Base-by-base conservation (phyloP, 1,140 invertebrate genomes). In the Lucilia sericata region DNA sequence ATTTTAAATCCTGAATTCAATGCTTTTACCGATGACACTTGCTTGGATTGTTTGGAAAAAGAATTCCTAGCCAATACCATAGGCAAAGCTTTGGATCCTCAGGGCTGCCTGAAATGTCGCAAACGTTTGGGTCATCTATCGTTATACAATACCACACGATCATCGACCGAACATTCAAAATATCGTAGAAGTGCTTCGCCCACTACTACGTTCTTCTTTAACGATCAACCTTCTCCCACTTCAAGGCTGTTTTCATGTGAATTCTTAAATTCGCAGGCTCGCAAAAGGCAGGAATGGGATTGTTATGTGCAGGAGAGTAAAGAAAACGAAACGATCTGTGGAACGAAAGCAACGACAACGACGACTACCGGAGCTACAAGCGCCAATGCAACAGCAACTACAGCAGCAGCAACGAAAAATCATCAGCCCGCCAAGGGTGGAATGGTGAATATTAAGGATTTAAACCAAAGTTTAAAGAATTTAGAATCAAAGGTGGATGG, bases 21-120 rank as follows among this genome's bases (percentile, higher is more conserved):
- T 76, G 34, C 14, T 10, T 70, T 65, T 17, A 87, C 85, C 9
- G 89, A 91, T 74, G 89, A 90, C 9, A 89, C 87, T n/a, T 91
- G 89, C 51, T 82, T 91, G 55, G 89, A 91, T 65, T 91, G 89
- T 55, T 87, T 91, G 81, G 89, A 90, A 78, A 90, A 90, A 51
- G 89, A 91, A 83, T 91, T 91, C 81, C 60, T 91, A 49, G 88
- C 88, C 21, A 90, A 89, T 51, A 91, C 88, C 13, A 90, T 91
- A 51, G 89, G 89, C 30, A 91, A 90, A 42, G 87, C 84, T 0
- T 34, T 90, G 14, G 89, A 91, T 36, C 60, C 86, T 10, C 86
- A 83, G 55, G 88, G 85, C 30, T 90, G 89, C 74, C 30, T 85
- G 17, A 89, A 90, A 51, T 90, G 89, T 76, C 82, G 76, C 21